phyloP scores from a whole-genome alignment of 2,113 vertebrate species.

The Electrona antarctica region DNA sequence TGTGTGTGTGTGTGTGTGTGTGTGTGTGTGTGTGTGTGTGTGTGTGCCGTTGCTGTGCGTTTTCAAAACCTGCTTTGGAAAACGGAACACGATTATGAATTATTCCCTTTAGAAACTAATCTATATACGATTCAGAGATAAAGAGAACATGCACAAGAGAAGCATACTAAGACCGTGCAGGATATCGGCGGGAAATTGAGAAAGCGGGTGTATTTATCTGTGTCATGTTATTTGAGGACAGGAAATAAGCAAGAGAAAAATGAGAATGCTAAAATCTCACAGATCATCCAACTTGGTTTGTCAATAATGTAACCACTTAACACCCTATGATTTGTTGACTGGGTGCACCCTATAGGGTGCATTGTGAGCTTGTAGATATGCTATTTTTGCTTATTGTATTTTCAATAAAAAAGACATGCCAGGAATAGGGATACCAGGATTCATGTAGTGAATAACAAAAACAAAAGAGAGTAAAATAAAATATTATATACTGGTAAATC shows the following conservation, averaged over 20 bases:
- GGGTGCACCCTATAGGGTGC: too few species aligned
- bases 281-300: not conserved
- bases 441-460: too few species aligned
- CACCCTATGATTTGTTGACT: too few species aligned
- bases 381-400: too few species aligned
- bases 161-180: constrained; percentile 6
- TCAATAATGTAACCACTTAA: not conserved
- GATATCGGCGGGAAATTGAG: constrained; percentile 19
- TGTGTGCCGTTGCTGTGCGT: not conserved
- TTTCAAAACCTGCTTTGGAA: not conserved
- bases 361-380: too few species aligned
- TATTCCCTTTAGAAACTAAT: constrained; percentile 55
- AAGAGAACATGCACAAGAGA: too few species aligned
- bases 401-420: too few species aligned
- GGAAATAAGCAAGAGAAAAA: constrained; percentile 1
- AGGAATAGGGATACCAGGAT: too few species aligned
- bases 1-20: not conserved
- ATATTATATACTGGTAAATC: too few species aligned
- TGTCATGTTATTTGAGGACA: constrained; percentile 50
- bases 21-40: not conserved
- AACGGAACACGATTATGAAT: constrained; percentile 45
- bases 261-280: not conserved
- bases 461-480: too few species aligned
- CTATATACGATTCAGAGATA: not conserved
- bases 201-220: constrained; percentile 30